Percentiles rank a stretch among this genome's conserved stretches.
Conservation (phyloP, 2,797 vertebrate genomes). For the Basileuterus tristriatus region DNA sequence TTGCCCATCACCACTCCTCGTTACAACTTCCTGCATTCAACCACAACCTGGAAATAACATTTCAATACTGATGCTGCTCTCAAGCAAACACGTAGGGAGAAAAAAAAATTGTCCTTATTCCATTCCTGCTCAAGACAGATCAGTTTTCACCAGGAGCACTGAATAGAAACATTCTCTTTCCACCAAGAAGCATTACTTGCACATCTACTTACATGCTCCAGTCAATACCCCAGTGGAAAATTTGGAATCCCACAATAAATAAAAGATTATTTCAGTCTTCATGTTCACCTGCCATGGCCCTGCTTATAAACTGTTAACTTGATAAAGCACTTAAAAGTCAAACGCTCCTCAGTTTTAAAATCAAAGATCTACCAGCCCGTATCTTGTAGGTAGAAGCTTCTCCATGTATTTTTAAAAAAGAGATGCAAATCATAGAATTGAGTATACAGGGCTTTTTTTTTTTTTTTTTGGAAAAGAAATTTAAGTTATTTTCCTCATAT, state of each 20-base stretch:
- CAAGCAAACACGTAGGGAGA: background rate
- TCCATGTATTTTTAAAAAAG: background rate
- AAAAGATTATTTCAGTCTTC: conserved; percentile 1
- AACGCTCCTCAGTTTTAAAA: conserved; percentile 29
- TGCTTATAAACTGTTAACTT: conserved; percentile 17
- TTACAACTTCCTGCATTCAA: conserved; percentile 61
- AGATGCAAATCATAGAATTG: background rate
- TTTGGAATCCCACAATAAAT: background rate
- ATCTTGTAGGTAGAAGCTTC: background rate
- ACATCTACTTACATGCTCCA: background rate
- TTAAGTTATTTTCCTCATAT: background rate
- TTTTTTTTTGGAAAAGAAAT: background rate
- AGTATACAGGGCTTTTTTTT: background rate
- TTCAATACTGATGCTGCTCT: conserved; percentile 36
- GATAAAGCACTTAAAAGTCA: conserved; percentile 48
- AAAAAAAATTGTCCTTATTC: background rate
- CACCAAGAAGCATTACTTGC: background rate
- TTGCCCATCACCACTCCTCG: conserved; percentile 47
- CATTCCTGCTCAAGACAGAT: background rate
- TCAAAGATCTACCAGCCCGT: background rate
- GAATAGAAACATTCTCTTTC: background rate
- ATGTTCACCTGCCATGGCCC: background rate
- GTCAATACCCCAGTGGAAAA: background rate
- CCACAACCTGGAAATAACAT: conserved; percentile 57
- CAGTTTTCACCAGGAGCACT: background rate